Base-by-base conservation (phyloP, 2,797 vertebrate species). In the Lepilemur ruficaudatus region DNA sequence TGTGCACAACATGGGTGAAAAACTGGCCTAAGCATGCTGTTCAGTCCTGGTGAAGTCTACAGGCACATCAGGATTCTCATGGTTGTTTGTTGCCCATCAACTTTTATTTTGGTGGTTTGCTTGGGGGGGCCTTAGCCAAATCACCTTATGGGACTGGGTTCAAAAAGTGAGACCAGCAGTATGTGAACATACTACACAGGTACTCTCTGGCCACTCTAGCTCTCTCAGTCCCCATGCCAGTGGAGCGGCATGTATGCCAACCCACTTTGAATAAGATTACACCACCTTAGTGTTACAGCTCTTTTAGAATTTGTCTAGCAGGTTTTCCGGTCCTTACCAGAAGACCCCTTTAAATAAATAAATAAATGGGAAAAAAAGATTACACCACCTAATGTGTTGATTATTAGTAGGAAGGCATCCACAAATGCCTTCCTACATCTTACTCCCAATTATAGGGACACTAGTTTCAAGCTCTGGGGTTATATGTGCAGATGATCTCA, bases 401-500 rank as follows among this genome's bases (percentile, higher is more conserved):
- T 52, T 32, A 28, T 15, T 61, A 63, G 23, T 30, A 92, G 20
- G 12, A 78, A 81, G 17, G 3, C 35, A 83, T 35, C 63, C 63
- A 61, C 17, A 63, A 72, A 48, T 28, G 7, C 50, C 50, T 2
- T 30, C 46, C 38, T 94, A 18, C 22, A 55, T 38, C 46, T 90
- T 82, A 61, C 28, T 92, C 55, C 50, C 22, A 70, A 12, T 48
- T 63, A 61, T 28, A 20, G 18, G 22, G 5, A 72, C 69, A 50
- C 38, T 65, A 82, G 67, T 61, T 87, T 95, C 81, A 88, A 84
- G 11, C 38, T 76, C 65, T 84, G 32, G 38, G 63, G n/a, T 14
- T 57, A 70, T 61, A 80, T 48, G 23, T 30, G 38, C 41, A 83
- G 50, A 94, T 80, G 23, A 82, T 48, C 23, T 94, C 55, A 79